These are phyloP conservation scores for Parochlus steinenii DNA, from an alignment of 2,888 invertebrate genomes.

Conservation along the genomic window DNA sequence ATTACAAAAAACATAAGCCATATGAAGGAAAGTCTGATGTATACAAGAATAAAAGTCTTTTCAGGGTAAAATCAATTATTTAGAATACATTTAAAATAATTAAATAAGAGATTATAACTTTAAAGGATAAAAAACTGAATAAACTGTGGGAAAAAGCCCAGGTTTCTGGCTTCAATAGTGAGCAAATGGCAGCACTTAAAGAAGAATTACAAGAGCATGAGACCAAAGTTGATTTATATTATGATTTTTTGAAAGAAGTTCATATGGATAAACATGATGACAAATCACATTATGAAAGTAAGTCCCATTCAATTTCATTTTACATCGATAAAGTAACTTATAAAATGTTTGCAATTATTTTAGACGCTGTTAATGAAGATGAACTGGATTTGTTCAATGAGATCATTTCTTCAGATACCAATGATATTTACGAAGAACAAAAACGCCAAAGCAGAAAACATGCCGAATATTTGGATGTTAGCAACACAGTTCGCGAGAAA, in stretches of 20 bases:
- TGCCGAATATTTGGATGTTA: conserved; percentile 46
- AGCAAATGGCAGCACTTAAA: conserved; percentile 64
- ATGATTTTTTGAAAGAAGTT: conserved; percentile 44
- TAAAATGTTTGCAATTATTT: conserved; percentile 12
- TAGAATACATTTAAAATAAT: no score
- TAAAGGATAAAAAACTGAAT: conserved; percentile 80
- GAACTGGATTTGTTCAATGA: conserved; percentile 56
- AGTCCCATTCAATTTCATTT: conserved; percentile 18
- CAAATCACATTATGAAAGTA: conserved; percentile 49
- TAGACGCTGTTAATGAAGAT: conserved; percentile 58
- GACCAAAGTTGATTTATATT: conserved; percentile 82
- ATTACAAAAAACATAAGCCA: conserved; percentile 23
- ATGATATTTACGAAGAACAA: conserved; percentile 33
- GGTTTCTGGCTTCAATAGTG: conserved; percentile 66
- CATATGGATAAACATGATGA: conserved; percentile 15
- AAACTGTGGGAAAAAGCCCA: conserved; percentile 83
- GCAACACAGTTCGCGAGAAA: conserved; percentile 54
- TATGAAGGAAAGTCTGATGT: conserved; percentile 30
- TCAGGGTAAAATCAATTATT: no score
- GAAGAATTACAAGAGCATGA: conserved; percentile 87
- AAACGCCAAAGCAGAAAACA: conserved; percentile 25
- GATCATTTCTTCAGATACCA: conserved; percentile 37
- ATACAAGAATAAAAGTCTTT: conserved; percentile 55
- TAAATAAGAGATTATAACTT: no score
- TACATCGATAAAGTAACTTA: conserved; percentile 6